Evolutionary conservation across 1,140 invertebrate species (phyloP).

Genomic region (Pentalonia nigronervosa): DNA sequence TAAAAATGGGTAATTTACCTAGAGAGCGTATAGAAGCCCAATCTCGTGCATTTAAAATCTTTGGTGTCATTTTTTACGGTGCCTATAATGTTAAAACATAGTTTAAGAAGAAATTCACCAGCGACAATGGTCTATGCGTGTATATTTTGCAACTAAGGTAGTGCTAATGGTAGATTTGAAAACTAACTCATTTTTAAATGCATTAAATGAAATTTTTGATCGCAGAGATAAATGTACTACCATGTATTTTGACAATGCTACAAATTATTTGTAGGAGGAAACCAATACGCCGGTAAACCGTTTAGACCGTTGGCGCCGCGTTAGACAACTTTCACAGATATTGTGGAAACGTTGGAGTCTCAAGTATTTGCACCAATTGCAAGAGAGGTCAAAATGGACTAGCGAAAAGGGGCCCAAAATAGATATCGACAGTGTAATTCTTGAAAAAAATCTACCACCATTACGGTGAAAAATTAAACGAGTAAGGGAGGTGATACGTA

Average conservation of each 20-base stretch:
- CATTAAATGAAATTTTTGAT: slow-evolving; percentile 62
- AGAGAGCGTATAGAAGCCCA: neutral
- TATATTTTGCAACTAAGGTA: slow-evolving; percentile 62
- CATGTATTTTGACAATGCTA: slow-evolving; percentile 63
- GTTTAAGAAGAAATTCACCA: slow-evolving; percentile 51
- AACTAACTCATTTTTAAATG: slow-evolving; percentile 62
- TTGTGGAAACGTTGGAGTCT: neutral
- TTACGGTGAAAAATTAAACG: neutral
- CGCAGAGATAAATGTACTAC: slow-evolving; percentile 60
- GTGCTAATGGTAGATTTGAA: slow-evolving; percentile 63
- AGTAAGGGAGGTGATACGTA: neutral
- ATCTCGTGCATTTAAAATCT: neutral
- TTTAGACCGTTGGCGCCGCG: neutral
- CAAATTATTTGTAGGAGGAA: slow-evolving; percentile 62
- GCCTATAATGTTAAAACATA: slow-evolving; percentile 61
- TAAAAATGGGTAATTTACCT: neutral
- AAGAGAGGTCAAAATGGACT: neutral
- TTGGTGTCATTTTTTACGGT: slow-evolving; percentile 62
- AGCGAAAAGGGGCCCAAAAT: neutral
- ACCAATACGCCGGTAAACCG: neutral
- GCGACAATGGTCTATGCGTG: slow-evolving; percentile 62
- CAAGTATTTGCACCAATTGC: neutral
- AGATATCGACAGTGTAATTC: neutral
- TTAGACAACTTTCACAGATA: neutral
- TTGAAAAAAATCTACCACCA: neutral